Base-by-base conservation (phyloP, 2,797 vertebrate genomes). In the Gymnothorax javanicus region DNA sequence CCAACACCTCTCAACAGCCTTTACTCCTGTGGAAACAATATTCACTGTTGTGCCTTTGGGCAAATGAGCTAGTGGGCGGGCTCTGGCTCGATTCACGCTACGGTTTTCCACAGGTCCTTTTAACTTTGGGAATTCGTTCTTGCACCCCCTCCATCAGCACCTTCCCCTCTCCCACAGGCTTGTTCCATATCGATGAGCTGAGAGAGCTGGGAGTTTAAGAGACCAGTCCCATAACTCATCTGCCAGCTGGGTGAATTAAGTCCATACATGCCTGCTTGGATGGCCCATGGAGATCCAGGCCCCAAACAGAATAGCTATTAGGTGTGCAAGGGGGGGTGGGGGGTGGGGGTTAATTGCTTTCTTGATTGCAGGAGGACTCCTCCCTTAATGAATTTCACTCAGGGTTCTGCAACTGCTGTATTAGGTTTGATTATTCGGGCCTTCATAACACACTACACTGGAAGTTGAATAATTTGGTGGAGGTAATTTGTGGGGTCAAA, bases 341-440 rank as follows among this genome's bases (percentile, higher is more conserved):
- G 54, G 95, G 95, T 95, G 95, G 50, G 54, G 95, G 95, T 95
- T 95, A 95, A 95, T 95, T 92, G 94, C 94, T 95, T 95, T 93
- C 92, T 92, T 93, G 89, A 95, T 95, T 93, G 93, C 93, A 92
- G 90, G 93, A 95, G 94, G 93, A 95, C 91, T 91, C 92, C 93
- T 94, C 93, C 93, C 93, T 95, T 94, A 95, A 94, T 93, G 93
- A 90, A 77, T 86, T 91, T 92, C 94, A 93, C 90, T 94, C 92
- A 91, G 92, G 84, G 84, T 3, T 90, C 92, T 93, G 91, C 86
- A 75, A 75, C 5, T 91, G 86, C 90, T 86, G 90, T 95, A 95
- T 95, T 95, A 93, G 93, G 89, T 93, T 94, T 92, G 87, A 92
- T 92, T 79, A 79, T 79, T 79, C 8, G 75, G 50, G 91, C 94